Conservation (phyloP, 1,140 invertebrate species). For the Drosophila grimshawi region DNA sequence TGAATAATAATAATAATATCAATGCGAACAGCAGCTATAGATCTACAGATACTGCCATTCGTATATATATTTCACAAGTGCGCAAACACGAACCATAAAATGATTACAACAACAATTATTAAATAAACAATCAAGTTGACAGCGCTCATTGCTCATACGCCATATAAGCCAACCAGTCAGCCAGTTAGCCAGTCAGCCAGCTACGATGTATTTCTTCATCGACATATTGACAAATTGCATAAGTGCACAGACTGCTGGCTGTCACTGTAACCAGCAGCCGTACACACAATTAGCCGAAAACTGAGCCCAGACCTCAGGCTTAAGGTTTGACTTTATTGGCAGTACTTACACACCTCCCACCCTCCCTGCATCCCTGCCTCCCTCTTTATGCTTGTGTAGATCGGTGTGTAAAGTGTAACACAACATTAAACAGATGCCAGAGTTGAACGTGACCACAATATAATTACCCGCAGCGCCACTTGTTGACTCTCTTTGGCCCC, state of each 20-base stretch:
- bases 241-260: constrained; percentile 34
- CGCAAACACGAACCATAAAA: background rate
- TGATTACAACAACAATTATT: constrained; percentile 16
- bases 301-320: constrained; percentile 24
- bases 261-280: constrained; percentile 27
- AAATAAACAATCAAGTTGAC: constrained; percentile 12
- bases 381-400: constrained; percentile 37
- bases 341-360: constrained; percentile 8
- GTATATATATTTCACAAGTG: constrained; percentile 19
- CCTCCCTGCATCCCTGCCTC: background rate
- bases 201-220: constrained; percentile 18
- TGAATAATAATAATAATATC: constrained; percentile 47
- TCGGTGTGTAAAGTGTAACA: constrained; percentile 79
- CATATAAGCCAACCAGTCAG: background rate
- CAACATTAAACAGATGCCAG: constrained; percentile 76
- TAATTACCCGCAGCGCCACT: constrained; percentile 79
- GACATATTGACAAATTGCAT: constrained; percentile 47
- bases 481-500: constrained; percentile 53
- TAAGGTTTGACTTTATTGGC: constrained; percentile 36
- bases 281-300: constrained; percentile 38
- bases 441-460: constrained; percentile 79
- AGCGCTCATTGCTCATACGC: constrained; percentile 25
- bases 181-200: no score
- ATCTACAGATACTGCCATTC: constrained; percentile 2
- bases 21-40: background rate